Conservation (phyloP, 1,140 invertebrate genomes). For the Drosophila pachea region DNA sequence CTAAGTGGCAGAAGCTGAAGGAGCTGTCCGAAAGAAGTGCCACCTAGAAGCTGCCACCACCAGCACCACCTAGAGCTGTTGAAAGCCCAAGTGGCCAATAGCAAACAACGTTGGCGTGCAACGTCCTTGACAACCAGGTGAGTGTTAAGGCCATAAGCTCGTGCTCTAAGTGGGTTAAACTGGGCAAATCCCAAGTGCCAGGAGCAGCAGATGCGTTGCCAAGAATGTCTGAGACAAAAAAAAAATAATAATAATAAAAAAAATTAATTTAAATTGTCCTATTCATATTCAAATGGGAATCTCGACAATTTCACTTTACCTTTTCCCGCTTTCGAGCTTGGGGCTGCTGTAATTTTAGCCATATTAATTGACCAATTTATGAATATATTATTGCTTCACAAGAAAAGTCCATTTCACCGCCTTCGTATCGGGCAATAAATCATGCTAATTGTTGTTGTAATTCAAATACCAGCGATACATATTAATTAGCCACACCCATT, state of each 20-base stretch:
- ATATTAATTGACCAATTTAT: slow-evolving; percentile 63
- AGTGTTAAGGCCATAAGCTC: slow-evolving; percentile 59
- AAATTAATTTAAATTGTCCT: no score
- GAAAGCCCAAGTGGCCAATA: slow-evolving; percentile 33
- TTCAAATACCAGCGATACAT: slow-evolving; percentile 73
- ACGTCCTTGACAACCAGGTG: slow-evolving; percentile 70
- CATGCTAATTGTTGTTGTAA: slow-evolving; percentile 73
- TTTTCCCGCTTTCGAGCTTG: not conserved
- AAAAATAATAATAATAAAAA: no score
- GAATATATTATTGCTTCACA: slow-evolving; percentile 49
- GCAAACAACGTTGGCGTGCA: slow-evolving; percentile 39
- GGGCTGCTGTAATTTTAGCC: slow-evolving; percentile 31
- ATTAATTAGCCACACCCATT: slow-evolving; percentile 71
- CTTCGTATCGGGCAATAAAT: slow-evolving; percentile 64
- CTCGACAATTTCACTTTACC: not conserved
- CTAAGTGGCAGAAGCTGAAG: slow-evolving; percentile 58
- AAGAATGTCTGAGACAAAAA: no score
- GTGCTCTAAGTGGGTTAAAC: slow-evolving; percentile 29
- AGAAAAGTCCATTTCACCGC: slow-evolving; percentile 54
- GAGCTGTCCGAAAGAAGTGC: slow-evolving; percentile 48
- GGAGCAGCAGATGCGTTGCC: slow-evolving; percentile 2
- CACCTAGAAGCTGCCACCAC: slow-evolving; percentile 36
- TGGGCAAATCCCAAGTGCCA: slow-evolving; percentile 9
- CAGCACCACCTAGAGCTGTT: slow-evolving; percentile 24
- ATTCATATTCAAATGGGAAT: no score